Conservation (phyloP, 1,140 invertebrate genomes). For the Drosophila virilis region DNA sequence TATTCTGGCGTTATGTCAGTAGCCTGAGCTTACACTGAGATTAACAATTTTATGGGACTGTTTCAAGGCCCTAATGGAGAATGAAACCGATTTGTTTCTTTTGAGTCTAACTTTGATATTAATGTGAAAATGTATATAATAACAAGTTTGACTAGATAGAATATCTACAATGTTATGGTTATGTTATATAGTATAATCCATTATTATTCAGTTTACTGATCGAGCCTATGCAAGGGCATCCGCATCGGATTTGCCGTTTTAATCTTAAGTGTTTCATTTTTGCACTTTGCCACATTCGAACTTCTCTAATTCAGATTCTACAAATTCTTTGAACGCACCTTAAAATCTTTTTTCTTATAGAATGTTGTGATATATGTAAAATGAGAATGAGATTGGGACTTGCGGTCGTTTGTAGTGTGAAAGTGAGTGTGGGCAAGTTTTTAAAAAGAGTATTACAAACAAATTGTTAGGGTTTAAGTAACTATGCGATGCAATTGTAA, state of each 20-base stretch:
- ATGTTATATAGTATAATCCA: slow-evolving; percentile 3
- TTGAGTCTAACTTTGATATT: not conserved
- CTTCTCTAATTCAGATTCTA: slow-evolving; percentile 9
- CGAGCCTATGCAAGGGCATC: slow-evolving; percentile 21
- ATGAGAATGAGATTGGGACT: slow-evolving; percentile 9
- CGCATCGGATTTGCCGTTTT: slow-evolving; percentile 3
- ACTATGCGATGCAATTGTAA: slow-evolving; percentile 50
- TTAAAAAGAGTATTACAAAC: slow-evolving; percentile 43
- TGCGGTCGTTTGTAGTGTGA: not conserved
- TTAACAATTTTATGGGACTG: not conserved
- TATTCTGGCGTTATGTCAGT: not conserved
- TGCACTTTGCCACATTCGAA: slow-evolving; percentile 9
- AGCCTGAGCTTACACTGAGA: slow-evolving; percentile 1
- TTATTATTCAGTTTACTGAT: not conserved
- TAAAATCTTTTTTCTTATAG: slow-evolving; percentile 21
- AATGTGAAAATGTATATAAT: not conserved
- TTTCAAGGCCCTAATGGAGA: not conserved
- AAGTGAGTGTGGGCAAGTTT: slow-evolving; percentile 8
- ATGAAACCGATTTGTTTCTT: no score
- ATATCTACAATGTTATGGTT: not conserved
- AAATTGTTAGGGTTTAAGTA: slow-evolving; percentile 42
- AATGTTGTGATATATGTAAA: slow-evolving; percentile 49
- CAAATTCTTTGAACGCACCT: slow-evolving; percentile 1
- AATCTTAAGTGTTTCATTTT: slow-evolving; percentile 19
- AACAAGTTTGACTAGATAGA: slow-evolving; percentile 13